These are phyloP conservation scores for Sclerodermus sp. DNA, from an alignment of 2,888 invertebrate species.

Conservation along the genomic window DNA sequence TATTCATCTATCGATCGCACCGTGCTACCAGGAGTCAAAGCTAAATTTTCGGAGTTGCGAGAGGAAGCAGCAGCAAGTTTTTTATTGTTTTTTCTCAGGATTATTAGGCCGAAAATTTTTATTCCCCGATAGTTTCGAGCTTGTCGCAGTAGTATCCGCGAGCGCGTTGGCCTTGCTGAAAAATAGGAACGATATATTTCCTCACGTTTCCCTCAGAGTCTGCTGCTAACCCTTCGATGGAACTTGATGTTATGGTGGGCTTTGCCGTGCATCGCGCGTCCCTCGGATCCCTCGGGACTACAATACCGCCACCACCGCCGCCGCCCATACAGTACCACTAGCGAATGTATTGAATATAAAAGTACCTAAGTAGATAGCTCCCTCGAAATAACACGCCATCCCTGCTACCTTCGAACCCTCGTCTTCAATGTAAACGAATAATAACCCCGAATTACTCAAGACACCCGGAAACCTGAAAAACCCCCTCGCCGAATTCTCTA, in stretches of 20 bases:
- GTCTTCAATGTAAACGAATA: conserved; percentile 43
- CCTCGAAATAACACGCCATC: conserved; percentile 43
- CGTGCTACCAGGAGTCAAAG: no score
- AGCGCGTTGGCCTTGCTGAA: conserved; percentile 26
- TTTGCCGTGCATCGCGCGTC: conserved; percentile 16
- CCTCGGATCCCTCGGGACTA: conserved; percentile 47
- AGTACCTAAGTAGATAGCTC: conserved; percentile 53
- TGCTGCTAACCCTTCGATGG: conserved; percentile 44
- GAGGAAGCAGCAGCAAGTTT: no score
- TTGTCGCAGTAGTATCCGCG: no score
- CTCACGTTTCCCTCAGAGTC: conserved; percentile 24
- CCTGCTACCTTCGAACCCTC: conserved; percentile 26
- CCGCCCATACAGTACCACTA: conserved; percentile 26
- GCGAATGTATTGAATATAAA: conserved; percentile 56
- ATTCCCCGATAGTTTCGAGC: no score
- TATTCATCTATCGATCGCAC: no score
- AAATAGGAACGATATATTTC: conserved; percentile 37
- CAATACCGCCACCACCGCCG: conserved; percentile 35
- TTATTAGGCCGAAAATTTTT: no score
- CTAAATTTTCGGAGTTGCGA: no score
- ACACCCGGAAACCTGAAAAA: conserved; percentile 20
- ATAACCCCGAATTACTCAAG: conserved; percentile 48
- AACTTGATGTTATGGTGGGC: conserved; percentile 39
- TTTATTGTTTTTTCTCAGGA: no score
- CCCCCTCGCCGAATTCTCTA: no score